Percentiles rank a stretch among this genome's conserved stretches.
Evolutionary conservation across 2,113 vertebrate species (phyloP).

Genomic region (Helogale parvula): DNA sequence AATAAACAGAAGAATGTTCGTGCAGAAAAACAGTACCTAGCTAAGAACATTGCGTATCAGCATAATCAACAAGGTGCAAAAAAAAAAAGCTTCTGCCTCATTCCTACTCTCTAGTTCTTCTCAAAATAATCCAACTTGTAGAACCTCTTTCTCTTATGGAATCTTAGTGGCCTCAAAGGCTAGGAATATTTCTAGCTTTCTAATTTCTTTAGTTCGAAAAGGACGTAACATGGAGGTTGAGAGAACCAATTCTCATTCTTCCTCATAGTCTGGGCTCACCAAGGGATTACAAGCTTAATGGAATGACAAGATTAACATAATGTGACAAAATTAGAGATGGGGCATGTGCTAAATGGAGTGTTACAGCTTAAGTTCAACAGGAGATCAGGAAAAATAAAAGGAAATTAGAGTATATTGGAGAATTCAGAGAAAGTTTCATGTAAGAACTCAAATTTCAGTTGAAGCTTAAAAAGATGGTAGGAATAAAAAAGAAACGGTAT

Average conservation of each 20-base stretch:
- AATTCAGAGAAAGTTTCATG: conserved; percentile 30
- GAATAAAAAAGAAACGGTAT: background rate
- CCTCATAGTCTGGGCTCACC: background rate
- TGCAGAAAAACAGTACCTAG: background rate
- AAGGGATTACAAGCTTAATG: conserved; percentile 7
- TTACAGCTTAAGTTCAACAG: conserved; percentile 28
- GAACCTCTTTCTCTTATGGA: background rate
- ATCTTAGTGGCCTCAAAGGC: background rate
- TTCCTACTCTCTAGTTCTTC: background rate
- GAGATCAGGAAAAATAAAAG: conserved; percentile 21
- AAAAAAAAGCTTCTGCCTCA: background rate
- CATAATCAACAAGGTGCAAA: background rate
- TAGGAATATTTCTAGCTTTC: conserved; percentile 8
- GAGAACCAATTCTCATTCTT: conserved; percentile 11
- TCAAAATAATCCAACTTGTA: background rate
- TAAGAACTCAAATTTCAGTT: background rate
- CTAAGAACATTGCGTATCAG: background rate
- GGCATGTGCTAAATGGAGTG: conserved; percentile 33
- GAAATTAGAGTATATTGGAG: background rate
- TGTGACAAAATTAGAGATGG: conserved; percentile 56
- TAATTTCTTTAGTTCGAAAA: conserved; percentile 32
- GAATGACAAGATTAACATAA: conserved; percentile 57
- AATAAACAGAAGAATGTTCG: background rate
- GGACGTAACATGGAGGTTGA: background rate
- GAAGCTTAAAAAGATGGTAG: background rate